These are phyloP conservation scores for Pilophorus perplexus DNA, from an alignment of 2,888 invertebrate genomes.

Conservation along the genomic window DNA sequence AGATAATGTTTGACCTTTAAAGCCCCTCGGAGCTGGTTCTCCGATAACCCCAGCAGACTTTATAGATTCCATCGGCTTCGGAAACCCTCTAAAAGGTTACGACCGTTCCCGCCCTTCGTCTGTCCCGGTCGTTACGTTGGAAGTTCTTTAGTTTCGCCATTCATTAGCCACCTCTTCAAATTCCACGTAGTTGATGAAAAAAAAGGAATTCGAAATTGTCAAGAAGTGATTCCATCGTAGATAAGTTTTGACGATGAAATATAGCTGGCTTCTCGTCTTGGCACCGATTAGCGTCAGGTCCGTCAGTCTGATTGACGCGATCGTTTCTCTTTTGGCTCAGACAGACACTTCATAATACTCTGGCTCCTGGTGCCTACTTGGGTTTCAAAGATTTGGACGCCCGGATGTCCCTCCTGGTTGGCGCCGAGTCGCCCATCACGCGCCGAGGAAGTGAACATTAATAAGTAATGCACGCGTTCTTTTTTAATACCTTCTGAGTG, in stretches of 20 bases:
- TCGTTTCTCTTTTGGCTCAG: slow-evolving; percentile 16
- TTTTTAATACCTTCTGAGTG: no score
- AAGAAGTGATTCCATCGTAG: no score
- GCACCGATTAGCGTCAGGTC: slow-evolving; percentile 35
- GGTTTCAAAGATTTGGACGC: no score
- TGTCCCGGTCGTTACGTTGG: not conserved
- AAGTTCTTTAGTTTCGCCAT: not conserved
- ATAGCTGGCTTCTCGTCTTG: slow-evolving; percentile 10
- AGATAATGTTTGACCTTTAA: not conserved
- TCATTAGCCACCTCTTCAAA: slow-evolving; percentile 9
- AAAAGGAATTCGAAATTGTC: no score
- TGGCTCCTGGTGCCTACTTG: no score
- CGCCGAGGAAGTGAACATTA: no score
- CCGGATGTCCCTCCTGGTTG: no score
- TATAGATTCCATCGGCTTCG: not conserved
- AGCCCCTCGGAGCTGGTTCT: not conserved
- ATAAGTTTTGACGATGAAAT: no score
- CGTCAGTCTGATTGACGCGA: slow-evolving; percentile 34
- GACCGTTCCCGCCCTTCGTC: not conserved
- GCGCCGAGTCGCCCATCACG: no score
- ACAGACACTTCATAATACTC: no score
- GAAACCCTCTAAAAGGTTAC: not conserved
- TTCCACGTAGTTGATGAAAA: no score
- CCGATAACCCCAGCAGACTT: slow-evolving; percentile 5
- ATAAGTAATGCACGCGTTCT: no score